Percentiles rank a stretch among this genome's conserved stretches.
phyloP scores from a whole-genome alignment of 2,888 invertebrate species.

The Ormyrus thymus region DNA sequence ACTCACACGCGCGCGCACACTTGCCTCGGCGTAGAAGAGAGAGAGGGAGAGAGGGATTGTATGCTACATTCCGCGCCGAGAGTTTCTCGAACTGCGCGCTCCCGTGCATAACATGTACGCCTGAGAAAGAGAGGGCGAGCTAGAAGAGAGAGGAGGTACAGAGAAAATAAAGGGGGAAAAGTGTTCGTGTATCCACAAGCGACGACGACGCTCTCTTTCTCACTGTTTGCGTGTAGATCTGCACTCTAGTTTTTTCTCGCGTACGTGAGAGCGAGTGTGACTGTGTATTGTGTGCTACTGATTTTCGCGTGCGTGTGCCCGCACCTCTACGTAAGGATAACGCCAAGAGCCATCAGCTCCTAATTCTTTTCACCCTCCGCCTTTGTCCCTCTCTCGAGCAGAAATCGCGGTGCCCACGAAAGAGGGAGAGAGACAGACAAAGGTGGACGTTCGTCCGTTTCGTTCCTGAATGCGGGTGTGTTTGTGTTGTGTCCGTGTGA shows the following conservation, averaged over 20 bases:
- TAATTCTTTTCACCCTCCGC: too few species aligned
- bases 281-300: too few species aligned
- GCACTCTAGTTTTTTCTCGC: neutral
- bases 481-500: slow-evolving; percentile 9
- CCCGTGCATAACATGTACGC: slow-evolving; percentile 4
- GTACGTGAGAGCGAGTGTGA: too few species aligned
- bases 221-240: neutral
- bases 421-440: slow-evolving; percentile 36
- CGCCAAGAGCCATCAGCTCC: too few species aligned
- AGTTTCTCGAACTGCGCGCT: slow-evolving; percentile 15
- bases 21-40: neutral
- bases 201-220: slow-evolving; percentile 22
- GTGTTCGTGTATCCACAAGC: neutral
- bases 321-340: too few species aligned
- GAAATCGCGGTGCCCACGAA: neutral
- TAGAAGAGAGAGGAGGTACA: neutral
- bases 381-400: neutral
- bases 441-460: slow-evolving; percentile 49
- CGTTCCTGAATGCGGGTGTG: slow-evolving; percentile 40
- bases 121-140: neutral
- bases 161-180: slow-evolving; percentile 30
- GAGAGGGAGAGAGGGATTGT: slow-evolving; percentile 11
- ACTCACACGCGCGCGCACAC: neutral
- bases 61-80: slow-evolving; percentile 11
- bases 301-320: too few species aligned